A percentile compares a stretch with the other conserved stretches of the same genome.
Evolutionary conservation across 2,797 vertebrate species (phyloP).

Genomic region (Coregonus suidteri): DNA sequence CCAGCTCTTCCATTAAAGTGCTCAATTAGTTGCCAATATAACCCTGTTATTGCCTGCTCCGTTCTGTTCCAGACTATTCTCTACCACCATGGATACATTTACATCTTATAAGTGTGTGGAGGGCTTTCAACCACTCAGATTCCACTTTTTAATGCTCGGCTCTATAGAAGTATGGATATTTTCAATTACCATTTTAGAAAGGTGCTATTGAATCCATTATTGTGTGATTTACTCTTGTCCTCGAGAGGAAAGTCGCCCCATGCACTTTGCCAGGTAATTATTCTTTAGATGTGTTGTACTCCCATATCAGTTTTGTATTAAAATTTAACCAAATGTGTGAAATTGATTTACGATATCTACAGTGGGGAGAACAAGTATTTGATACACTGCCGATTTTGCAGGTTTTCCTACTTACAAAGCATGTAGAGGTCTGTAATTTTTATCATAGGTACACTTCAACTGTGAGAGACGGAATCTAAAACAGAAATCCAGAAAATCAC

Average conservation of each 20-base stretch:
- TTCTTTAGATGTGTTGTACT: conserved; percentile 33
- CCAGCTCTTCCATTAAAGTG: conserved; percentile 30
- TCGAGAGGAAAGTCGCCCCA: conserved; percentile 33
- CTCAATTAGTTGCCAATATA: conserved; percentile 40
- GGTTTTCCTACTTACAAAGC: too few species aligned
- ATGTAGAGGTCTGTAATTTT: too few species aligned
- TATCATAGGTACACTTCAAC: too few species aligned
- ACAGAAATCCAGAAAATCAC: too few species aligned
- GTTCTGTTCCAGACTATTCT: conserved; percentile 27
- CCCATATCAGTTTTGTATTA: conserved; percentile 47
- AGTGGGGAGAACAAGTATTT: too few species aligned
- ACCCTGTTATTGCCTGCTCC: conserved; percentile 11
- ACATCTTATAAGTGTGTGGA: conserved; percentile 37
- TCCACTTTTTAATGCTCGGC: conserved; percentile 36
- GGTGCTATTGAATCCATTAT: conserved; percentile 54
- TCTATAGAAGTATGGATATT: conserved; percentile 48
- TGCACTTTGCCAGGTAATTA: conserved; percentile 56
- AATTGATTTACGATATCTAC: conserved; percentile 27
- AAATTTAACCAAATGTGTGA: conserved; percentile 37
- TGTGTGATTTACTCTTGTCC: conserved; percentile 45
- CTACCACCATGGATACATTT: conserved; percentile 37
- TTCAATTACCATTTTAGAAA: conserved; percentile 59
- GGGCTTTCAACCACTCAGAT: conserved; percentile 53
- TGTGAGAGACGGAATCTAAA: too few species aligned
- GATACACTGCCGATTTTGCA: too few species aligned